Base-by-base conservation (phyloP, 2,888 invertebrate species). In the Liposcelis brunnea region DNA sequence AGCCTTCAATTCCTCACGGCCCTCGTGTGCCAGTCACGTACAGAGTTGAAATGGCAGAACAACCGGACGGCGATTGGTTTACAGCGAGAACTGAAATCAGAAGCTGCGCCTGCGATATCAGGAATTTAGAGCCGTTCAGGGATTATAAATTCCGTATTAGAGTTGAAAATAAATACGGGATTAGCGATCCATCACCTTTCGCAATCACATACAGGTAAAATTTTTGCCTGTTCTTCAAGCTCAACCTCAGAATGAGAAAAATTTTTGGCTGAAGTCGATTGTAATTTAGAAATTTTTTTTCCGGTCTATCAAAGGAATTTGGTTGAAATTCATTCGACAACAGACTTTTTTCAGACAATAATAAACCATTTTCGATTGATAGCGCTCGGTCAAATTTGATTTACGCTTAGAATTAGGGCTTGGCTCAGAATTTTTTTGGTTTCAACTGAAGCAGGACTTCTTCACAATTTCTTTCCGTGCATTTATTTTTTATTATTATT, bases 61-160 rank as follows among this genome's bases (percentile, higher is more conserved):
- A 84, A 45, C 93, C 94, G 0, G 80, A 83, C 56, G 89, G 86
- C 31, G 87, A 93, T 55, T 97, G 95, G 95, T 82, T 82, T 59
- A 84, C 86, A 0, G 80, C 85, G 0, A 73, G 82, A 52, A 77
- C 81, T 1, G 66, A 64, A 2, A 77, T 44, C 11, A 77, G 90
- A 49, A 86, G 86, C 51, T 89, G 89, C 60, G 81, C 78, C 31
- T 90, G 87, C 63, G 90, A 91, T 59, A 80, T 94, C 48, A 72
- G 82, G 51, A 86, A 89, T 62, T 67, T 97, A 51, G 82, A 87
- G 58, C 91, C 95, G 1, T 86, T 87, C 68, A 74, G 84, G 51
- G 94, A 95, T 65, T 98, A 98, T 67, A 82, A 84, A 62, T 93
- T 95, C 71, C 74, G 98, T 49, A 77, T 97, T 33, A 74, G 94